Conservation (phyloP, 2,113 vertebrate species). For the Anarhynchus alexandrinus region DNA sequence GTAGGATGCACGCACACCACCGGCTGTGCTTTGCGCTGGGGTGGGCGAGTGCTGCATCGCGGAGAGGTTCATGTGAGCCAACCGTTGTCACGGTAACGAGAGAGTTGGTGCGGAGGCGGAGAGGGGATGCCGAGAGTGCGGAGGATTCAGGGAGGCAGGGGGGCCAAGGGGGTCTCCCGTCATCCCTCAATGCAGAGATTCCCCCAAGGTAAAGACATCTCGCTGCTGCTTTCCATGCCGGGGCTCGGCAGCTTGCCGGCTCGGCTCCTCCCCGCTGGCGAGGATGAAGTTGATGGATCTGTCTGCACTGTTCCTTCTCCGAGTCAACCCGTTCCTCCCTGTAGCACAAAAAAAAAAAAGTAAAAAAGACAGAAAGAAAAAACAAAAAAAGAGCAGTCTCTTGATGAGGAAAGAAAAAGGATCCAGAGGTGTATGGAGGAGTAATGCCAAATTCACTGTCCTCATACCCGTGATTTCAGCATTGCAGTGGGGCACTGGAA, state of each 20-base stretch:
- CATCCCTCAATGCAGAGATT: background rate
- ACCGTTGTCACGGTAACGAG: conserved; percentile 44
- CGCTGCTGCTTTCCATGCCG: background rate
- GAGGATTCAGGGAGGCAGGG: background rate
- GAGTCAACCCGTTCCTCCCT: background rate
- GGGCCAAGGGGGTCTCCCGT: background rate
- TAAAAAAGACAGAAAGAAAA: no score
- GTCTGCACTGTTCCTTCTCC: background rate
- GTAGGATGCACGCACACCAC: background rate
- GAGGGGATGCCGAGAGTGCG: conserved; percentile 4
- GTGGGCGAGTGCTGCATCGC: background rate
- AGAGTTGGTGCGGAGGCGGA: background rate
- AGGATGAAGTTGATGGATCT: conserved; percentile 1
- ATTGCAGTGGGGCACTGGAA: background rate
- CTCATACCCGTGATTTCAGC: fast-evolving
- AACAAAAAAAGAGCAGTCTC: background rate
- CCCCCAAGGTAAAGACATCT: background rate
- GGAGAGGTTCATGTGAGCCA: background rate
- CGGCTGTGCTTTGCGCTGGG: background rate
- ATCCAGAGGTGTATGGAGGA: background rate
- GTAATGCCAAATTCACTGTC: fast-evolving
- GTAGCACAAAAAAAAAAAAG: background rate
- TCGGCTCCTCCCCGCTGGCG: background rate
- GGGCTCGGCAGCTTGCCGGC: background rate
- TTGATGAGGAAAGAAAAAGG: background rate